Base-by-base conservation (phyloP, 2,113 vertebrate genomes). In the Apteryx mantelli region DNA sequence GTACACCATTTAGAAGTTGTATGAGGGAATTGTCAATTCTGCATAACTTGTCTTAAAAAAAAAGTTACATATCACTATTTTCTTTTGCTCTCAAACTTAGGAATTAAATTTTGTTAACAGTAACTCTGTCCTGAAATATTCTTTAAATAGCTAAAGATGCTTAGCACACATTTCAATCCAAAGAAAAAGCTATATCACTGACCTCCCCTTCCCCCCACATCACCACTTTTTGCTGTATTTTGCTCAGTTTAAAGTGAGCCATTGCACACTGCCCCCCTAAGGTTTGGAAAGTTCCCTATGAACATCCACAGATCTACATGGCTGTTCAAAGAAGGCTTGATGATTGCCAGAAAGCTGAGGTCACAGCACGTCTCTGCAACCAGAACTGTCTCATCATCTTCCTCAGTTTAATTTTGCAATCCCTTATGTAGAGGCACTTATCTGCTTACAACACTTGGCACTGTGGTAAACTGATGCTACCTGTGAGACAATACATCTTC, bases 401-500 rank as follows among this genome's bases (percentile, higher is more conserved):
- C 30, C 38, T 56, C 34, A 44, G 21, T 55, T 81, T 21, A 17
- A 1, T 17, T 55, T 28, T 13, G 3, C 7, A 84, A 84, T 24
- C 6, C 11, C 5, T 52, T n/a, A 28, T 0, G 0, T 30, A 75
- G 7, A 70, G 20, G 12, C 22, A 8, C 44, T 89, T 7, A 89
- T 2, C 1, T 3, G 5, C 38, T 75, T 50, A 42, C 18, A 81
- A 6, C 1, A 3, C 46, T 25, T 66, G 19, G 32, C 0, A 1
- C 36, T 68, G 13, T 14, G 9, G 30, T 48, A 78, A 21, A 20
- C 28, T 9, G 2, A 65, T 50, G 13, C 12, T 68, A 82, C 42
- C 32, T 46, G 66, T 1, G 42, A 90, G 32, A 80, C 13, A 89
- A 60, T 11, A n/a, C 11, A 24, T 9, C 25, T 75, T 26, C 30